A percentile compares a stretch with the other conserved stretches of the same genome.
Evolutionary conservation across 1,140 invertebrate genomes (phyloP).

Genomic region (Oedothorax gibbosus): DNA sequence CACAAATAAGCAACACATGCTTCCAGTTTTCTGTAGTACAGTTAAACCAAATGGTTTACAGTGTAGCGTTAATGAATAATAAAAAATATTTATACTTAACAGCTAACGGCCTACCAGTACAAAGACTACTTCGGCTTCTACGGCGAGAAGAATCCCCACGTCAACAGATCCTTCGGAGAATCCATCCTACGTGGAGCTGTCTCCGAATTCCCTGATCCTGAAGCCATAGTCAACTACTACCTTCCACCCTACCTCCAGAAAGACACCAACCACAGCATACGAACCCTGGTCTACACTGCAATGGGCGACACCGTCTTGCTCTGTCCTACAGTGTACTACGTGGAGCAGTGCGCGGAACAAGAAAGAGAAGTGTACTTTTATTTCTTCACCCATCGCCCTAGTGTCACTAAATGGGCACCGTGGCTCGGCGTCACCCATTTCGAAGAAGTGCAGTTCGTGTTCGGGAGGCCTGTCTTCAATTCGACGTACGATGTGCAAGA

Average conservation of each 20-base stretch:
- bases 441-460: conserved; percentile 62
- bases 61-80: too few relatives aligned
- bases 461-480: conserved; percentile 57
- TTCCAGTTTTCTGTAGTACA: too few relatives aligned
- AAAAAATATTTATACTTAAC: too few relatives aligned
- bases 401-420: conserved; percentile 1
- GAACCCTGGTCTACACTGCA: not conserved
- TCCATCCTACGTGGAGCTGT: too few relatives aligned
- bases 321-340: conserved; percentile 10
- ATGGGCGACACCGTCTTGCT: not conserved
- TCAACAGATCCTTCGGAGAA: too few relatives aligned
- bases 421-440: conserved; percentile 57
- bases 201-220: not conserved
- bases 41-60: too few relatives aligned
- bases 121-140: too few relatives aligned
- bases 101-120: too few relatives aligned
- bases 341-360: not conserved
- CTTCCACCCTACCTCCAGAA: not conserved
- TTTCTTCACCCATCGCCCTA: conserved; percentile 57
- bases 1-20: too few relatives aligned
- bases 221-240: not conserved
- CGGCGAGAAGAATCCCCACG: too few relatives aligned
- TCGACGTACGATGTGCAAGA: conserved; percentile 31
- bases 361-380: conserved; percentile 60
- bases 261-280: not conserved